These are phyloP conservation scores for Gymnobelideus leadbeateri DNA, from an alignment of 2,113 vertebrate species.

Conservation along the genomic window DNA sequence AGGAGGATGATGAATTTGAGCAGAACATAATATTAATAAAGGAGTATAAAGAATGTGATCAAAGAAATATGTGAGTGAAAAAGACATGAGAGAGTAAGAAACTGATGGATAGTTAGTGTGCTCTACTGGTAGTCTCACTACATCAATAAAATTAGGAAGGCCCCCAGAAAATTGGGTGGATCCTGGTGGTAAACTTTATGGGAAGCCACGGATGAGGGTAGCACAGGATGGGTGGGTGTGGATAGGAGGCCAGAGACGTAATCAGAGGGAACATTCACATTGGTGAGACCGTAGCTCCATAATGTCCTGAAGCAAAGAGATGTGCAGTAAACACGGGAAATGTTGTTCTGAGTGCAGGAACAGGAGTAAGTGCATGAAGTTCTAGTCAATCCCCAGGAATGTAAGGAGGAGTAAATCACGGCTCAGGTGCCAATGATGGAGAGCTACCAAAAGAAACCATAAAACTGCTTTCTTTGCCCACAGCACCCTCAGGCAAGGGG, in stretches of 20 bases:
- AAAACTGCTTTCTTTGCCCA: conserved; percentile 18
- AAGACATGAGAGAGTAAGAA: background rate
- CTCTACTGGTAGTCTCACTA: background rate
- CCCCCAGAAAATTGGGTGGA: background rate
- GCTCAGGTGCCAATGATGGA: background rate
- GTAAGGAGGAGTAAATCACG: no score
- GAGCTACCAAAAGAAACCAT: background rate
- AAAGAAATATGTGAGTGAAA: background rate
- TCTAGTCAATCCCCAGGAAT: background rate
- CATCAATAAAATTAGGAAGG: background rate
- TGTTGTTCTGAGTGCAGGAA: background rate
- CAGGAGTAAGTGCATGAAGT: background rate
- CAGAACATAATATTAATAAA: background rate
- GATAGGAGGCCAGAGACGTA: background rate
- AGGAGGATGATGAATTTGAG: background rate
- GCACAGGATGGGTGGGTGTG: background rate
- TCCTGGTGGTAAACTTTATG: background rate
- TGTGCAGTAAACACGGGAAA: background rate
- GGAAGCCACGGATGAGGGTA: background rate
- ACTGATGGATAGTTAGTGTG: background rate
- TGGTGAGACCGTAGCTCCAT: background rate
- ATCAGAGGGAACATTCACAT: background rate
- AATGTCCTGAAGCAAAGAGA: background rate
- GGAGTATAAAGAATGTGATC: background rate
- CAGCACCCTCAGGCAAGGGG: conserved; percentile 15